Percentiles rank a stretch among this genome's conserved stretches.
Conservation (phyloP, 2,113 vertebrate species). For the Synodontis membranacea region DNA sequence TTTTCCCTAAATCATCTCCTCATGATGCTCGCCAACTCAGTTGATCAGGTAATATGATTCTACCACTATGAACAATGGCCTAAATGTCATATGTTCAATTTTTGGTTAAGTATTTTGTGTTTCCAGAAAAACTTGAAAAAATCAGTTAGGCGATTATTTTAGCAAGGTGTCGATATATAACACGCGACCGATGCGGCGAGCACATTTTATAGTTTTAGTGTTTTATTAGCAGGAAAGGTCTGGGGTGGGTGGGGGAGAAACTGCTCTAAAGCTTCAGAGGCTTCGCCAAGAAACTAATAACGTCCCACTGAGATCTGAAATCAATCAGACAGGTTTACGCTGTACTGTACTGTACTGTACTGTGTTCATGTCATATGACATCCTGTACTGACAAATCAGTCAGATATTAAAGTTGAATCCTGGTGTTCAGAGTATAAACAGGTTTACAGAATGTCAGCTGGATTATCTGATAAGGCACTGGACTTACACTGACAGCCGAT, state of each 20-base stretch:
- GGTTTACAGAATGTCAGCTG: background rate
- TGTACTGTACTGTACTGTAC: too few species aligned
- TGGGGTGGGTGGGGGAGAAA: background rate
- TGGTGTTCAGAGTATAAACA: background rate
- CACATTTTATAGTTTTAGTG: background rate
- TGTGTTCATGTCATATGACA: background rate
- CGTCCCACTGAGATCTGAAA: background rate
- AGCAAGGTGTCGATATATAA: too few species aligned
- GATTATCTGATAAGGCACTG: background rate
- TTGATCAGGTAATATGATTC: too few species aligned
- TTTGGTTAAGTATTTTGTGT: too few species aligned
- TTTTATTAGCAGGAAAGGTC: background rate
- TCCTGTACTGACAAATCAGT: background rate
- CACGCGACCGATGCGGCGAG: background rate
- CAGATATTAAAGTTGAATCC: background rate
- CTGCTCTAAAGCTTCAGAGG: background rate
- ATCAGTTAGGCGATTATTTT: too few species aligned
- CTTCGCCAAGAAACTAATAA: background rate
- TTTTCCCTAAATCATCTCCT: too few species aligned
- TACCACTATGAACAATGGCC: too few species aligned
- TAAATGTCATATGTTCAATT: too few species aligned
- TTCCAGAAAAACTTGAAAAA: too few species aligned
- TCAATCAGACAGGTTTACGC: background rate
- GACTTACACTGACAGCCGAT: slow-evolving; percentile 97
- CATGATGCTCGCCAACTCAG: too few species aligned